Evolutionary conservation across 2,113 vertebrate species (phyloP), one percentile per base, ranked within the genome.

Genomic region (Lampris incognitus): DNA sequence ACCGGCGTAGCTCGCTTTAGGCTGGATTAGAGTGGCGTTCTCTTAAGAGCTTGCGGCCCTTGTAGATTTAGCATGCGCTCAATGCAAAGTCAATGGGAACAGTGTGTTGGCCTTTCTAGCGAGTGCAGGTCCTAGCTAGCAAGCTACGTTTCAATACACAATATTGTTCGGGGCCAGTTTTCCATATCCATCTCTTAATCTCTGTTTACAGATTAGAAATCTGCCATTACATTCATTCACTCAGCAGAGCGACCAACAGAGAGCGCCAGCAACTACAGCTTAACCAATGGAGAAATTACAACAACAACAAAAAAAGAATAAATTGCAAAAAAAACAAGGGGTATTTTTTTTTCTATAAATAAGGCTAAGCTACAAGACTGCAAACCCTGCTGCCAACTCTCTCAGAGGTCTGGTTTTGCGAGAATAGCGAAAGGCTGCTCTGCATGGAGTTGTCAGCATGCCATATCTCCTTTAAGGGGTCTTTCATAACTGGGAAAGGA

Each of bases 401-500:
- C 13, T 42, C 11, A 1, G 50, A 11, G 59, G 39, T 61, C 52
- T 36, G 9, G 63, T 65, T 79, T 76, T 0, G 42, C 8, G 7
- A 66, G 54, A 66, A 61, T 42, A 9, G 50, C 65, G 56, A 48
- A 75, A 82, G 79, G 69, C 11, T 67, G 69, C 46, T 70, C 54
- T 44, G 55, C 54, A 7, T 39, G 56, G 69, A 81, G 84, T 39
- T 87, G 89, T 85, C 86, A 63, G 74, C 74, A 62, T 81, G 81
- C 85, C 79, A 86, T 24, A 24, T 78, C 81, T 82, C 83, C 74
- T 91, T 86, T 84, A 77, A 92, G 92, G 94, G 94, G 93, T 94
- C 93, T 92, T 94, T 93, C 91, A 92, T 92, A 93, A 93, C 84
- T 74, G 71, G 76, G 86, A 85, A 78, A 84, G 77, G 81, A 85